phyloP scores from a whole-genome alignment of 1,140 invertebrate genomes.

The Platorchestia sp. region DNA sequence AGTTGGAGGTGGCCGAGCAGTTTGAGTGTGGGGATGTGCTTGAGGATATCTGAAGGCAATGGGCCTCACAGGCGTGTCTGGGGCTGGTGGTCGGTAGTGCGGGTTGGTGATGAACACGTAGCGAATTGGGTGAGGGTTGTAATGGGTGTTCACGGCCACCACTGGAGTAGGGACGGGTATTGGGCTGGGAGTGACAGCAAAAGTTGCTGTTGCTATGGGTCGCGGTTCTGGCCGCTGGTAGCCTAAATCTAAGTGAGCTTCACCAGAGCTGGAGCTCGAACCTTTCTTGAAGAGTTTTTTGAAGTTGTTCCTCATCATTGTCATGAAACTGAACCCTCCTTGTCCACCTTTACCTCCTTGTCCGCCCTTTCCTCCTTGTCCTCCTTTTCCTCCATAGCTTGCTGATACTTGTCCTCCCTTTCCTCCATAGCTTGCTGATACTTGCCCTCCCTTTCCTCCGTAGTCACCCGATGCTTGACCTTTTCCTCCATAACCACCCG shows the following conservation, averaged over 20 bases:
- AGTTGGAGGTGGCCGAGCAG: neutral
- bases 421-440: neutral
- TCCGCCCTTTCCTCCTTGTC: conserved; percentile 39
- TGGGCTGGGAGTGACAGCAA: neutral
- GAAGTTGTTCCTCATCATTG: conserved; percentile 10
- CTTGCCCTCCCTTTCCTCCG: too few relatives aligned
- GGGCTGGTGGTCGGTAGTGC: neutral
- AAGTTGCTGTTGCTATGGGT: neutral
- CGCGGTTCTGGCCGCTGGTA: neutral
- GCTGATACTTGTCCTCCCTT: neutral
- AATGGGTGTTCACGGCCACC: neutral
- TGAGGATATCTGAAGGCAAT: conserved; percentile 9
- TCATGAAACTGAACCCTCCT: neutral
- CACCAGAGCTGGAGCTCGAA: neutral
- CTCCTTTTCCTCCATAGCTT: neutral
- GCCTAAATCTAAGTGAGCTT: neutral
- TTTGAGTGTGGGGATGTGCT: neutral
- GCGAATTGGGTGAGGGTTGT: neutral
- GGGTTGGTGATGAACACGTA: conserved; percentile 29
- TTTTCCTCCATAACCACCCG: neutral
- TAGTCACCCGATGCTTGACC: too few relatives aligned
- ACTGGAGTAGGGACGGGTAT: neutral
- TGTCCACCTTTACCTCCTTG: conserved; percentile 38
- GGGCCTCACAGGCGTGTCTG: neutral
- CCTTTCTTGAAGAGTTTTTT: conserved; percentile 23